Evolutionary conservation across 2,113 vertebrate genomes (phyloP), one percentile per base, ranked within the genome.

Genomic region (Hippocampus guttulatus): DNA sequence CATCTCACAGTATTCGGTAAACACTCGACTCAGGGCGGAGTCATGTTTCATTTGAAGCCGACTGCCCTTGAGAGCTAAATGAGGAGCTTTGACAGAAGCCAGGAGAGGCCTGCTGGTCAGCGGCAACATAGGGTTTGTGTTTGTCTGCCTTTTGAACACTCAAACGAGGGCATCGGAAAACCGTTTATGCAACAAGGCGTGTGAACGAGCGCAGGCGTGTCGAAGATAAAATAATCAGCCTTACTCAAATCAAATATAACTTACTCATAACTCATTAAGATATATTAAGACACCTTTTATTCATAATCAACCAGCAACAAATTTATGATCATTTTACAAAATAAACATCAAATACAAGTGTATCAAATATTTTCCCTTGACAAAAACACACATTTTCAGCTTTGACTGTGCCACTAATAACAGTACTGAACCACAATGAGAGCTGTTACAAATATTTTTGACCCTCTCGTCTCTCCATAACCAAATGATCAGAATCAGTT

Each of bases 41-140:
- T 83, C 68, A 27, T 38, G 68, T 79, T 84, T 73, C 68, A 71
- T 72, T 62, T 73, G 64, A 57, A 63, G 60, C 38, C 38, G 40
- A 45, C 62, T 51, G 33, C 51, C 64, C 41, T 51, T 33, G 21
- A 69, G 51, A 51, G 33, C 49, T 71, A 70, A 78, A 73, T 65
- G 58, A 80, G 77, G 67, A 49, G 58, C 25, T 68, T 43, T 64
- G 30, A 81, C 51, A 79, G 45, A 67, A 41, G 67, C 68, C 55
- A 73, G 65, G 52, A 70, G 68, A 66, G n/a, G 73, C 54, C 52
- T 74, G 68, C 61, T 62, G 30, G 14, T 27, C 49, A 16, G 45
- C 27, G 11, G 67, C 38, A 5, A 58, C 58, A 68, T 78, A 63
- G 58, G 20, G 51, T 69, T 71, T 67, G 61, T 64, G 70, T 68